Base-by-base conservation (phyloP, 2,797 vertebrate species). In the Bryconaethiops microstoma region DNA sequence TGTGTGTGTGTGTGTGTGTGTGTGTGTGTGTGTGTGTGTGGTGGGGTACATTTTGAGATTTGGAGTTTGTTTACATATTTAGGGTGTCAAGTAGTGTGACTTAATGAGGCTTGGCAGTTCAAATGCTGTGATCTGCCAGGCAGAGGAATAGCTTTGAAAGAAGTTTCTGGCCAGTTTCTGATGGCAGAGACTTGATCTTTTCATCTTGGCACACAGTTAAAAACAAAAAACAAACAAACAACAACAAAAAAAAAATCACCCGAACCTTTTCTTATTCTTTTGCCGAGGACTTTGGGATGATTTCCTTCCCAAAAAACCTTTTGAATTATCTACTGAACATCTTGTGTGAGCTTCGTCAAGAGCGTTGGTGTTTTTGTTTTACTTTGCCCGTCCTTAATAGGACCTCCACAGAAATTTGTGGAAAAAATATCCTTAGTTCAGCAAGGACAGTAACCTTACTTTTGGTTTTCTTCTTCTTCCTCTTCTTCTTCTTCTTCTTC, bases 21-120 rank as follows among this genome's bases (percentile, higher is more conserved):
- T 29, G 3, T 29, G 29, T 29, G 29, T 29, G 3, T 29, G 29
- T 29, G 1, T 17, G 39, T 14, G 54, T n/a, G 19, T 14, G n/a
- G 42, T 17, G 17, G 83, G 86, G 35, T 29, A 54, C 82, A 83
- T 29, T 87, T 87, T 89, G 83, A 86, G 90, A 89, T 91, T 92
- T 91, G 92, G 85, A 75, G 85, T 83, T 57, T 86, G 89, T 92
- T 92, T 93, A 91, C 91, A 88, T 81, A 84, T 88, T 85, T 85
- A 90, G 88, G 91, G 88, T 90, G 88, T 90, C 81, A 76, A 89
- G 84, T 87, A 88, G 90, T 42, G 81, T 86, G 88, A 89, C 87
- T 83, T 76, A 88, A 86, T 82, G 87, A 83, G 87, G 87, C 92
- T 91, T 87, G 88, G 90, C 89, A 87, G 89, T 90, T 90, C 90